Percentiles rank a stretch among this genome's conserved stretches.
These are phyloP conservation scores for Philereme vetulata DNA, from an alignment of 2,888 invertebrate genomes.

Conservation along the genomic window DNA sequence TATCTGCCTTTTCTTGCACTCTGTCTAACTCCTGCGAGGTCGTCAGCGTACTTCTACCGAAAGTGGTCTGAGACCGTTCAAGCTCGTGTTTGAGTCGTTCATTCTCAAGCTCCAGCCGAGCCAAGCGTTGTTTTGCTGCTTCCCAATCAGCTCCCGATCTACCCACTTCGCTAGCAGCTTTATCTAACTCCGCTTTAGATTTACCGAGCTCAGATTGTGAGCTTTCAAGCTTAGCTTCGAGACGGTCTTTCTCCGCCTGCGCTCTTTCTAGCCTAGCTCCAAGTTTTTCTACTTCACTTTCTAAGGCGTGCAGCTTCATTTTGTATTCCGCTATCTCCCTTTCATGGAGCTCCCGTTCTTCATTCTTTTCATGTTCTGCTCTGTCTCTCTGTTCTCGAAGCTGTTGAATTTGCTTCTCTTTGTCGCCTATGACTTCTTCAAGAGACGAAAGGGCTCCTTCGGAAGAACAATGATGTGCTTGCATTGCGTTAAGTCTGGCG, in stretches of 20 bases:
- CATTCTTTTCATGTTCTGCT: conserved; percentile 97
- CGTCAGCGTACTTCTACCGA: conserved; percentile 91
- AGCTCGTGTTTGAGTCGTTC: conserved; percentile 94
- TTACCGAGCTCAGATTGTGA: conserved; percentile 97
- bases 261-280: conserved; percentile 94
- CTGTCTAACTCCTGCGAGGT: conserved; percentile 93
- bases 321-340: conserved; percentile 97
- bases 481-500: conserved; percentile 95
- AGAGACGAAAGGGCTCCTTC: conserved; percentile 96
- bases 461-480: conserved; percentile 96
- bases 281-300: conserved; percentile 95
- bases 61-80: conserved; percentile 92
- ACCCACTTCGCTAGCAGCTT: conserved; percentile 94
- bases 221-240: conserved; percentile 95
- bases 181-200: conserved; percentile 96
- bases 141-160: conserved; percentile 96
- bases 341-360: conserved; percentile 96
- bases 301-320: conserved; percentile 95
- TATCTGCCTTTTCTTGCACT: conserved; percentile 93
- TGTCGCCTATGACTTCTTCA: conserved; percentile 97
- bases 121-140: conserved; percentile 91
- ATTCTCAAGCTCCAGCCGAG: conserved; percentile 94
- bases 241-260: conserved; percentile 94
- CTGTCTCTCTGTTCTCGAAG: conserved; percentile 96
- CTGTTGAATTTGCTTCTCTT: conserved; percentile 98